Evolutionary conservation across 2,113 vertebrate genomes (phyloP), one percentile per base, ranked within the genome.

Genomic region (Mormyrus iriodes): DNA sequence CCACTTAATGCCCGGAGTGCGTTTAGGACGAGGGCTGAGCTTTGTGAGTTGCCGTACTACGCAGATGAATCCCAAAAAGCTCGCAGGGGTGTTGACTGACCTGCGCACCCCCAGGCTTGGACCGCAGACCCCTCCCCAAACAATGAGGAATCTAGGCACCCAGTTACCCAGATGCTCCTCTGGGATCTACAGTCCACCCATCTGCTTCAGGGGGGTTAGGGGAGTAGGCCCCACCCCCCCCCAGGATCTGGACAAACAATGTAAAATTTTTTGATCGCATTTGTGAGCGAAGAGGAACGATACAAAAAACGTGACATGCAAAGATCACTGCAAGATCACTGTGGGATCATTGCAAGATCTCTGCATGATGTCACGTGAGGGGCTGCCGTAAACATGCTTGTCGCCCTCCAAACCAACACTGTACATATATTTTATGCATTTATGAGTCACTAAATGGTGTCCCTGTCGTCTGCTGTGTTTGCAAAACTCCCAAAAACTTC

Each of bases 1-100:
- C 69, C 69, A 52, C 69, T 88, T 88, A 88, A 88, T 88, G 87
- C 87, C 42, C 35, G 13, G 27, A 88, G 87, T 73, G 87, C 27
- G 44, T 48, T 73, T 39, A 76, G 65, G 49, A 79, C 69, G 46
- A 88, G 42, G 17, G 73, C 21, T 44, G 31, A 55, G 88, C 49
- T 44, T 35, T n/a, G 46, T 13, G 0, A 73, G 31, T 27, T 0
- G 49, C 48, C 2, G 9, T 2, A 10, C 21, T 31, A 4, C 42
- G 1, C 4, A 19, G 21, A 21, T 4, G 39, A n/a, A 48, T n/a
- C 53, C 85, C 53, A 17, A 39, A 35, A 53, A 53, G 49, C 42
- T 15, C 0, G 8, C 3, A n/a, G 61, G 2, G 46, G 19, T 21
- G 21, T 4, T 9, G 85, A 21, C 19, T 44, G 39, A 55, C 86